Evolutionary conservation across 2,797 vertebrate genomes (phyloP), one percentile per base, ranked within the genome.

Genomic region (Oophaga sylvatica): DNA sequence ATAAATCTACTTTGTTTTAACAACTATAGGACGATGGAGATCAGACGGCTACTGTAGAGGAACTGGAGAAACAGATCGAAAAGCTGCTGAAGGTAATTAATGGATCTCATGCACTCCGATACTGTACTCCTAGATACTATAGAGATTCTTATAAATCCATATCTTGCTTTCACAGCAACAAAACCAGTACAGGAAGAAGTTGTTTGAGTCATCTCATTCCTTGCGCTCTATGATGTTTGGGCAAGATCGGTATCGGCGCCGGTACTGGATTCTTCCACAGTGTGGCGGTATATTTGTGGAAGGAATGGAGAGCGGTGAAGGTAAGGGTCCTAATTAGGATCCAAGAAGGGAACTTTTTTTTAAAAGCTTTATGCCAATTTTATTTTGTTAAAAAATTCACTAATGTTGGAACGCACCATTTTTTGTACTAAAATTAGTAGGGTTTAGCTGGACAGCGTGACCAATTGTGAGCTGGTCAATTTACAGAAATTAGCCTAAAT

Each of bases 21-120:
- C 93, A 62, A 91, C 81, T 87, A 17, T 87, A 99, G 98, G 97
- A 98, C 88, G 97, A 98, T 90, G 94, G 95, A 48, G 96, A 96
- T 87, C 96, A 97, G 92, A 90, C 95, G 87, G 95, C 95, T 91
- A 98, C 95, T 89, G 95, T 98, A 85, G 97, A 98, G 91, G 97
- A 99, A 85, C 94, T 99, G 78, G 97, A 98, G 93, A 99, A 97
- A 90, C 96, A 98, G 90, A 98, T 99, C 10, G 97, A 99, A 90
- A 98, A 97, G 92, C 93, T 96, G 85, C 94, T 94, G 87, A 99
- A 97, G 96, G 98, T 99, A 95, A 94, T 26, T 16, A 35, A 19
- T 45, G 20, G 29, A 6, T 62, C 29, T 45, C 29, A 56, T 71
- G 35, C 35, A 41, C 35, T 41, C 3, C 35, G 35, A 41, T 41